Evolutionary conservation across 2,113 vertebrate species (phyloP).

Genomic region (Bostrychus sinensis): DNA sequence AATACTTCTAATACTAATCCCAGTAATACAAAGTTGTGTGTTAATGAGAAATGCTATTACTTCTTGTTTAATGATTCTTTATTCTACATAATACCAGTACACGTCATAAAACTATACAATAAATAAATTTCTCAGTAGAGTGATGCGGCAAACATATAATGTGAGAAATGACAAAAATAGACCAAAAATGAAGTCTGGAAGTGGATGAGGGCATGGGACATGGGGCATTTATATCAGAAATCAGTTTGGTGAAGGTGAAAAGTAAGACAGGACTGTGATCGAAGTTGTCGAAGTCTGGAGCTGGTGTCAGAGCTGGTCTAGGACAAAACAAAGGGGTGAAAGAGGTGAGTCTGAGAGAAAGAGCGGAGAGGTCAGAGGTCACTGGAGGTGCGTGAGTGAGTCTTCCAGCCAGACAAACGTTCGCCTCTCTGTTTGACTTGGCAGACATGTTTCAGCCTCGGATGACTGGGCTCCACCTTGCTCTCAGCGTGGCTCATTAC

Average conservation of each 20-base stretch:
- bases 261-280: conserved; percentile 29
- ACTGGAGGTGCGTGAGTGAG: conserved; percentile 27
- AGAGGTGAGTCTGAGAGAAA: conserved; percentile 24
- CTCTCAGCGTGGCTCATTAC: conserved; percentile 67
- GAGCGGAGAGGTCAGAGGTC: conserved; percentile 34
- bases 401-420: conserved; percentile 46
- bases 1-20: too few relatives aligned
- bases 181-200: conserved; percentile 15
- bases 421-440: conserved; percentile 56
- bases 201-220: background rate
- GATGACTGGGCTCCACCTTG: conserved; percentile 66
- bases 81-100: too few relatives aligned
- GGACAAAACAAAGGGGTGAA: conserved; percentile 16
- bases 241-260: conserved; percentile 43
- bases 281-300: conserved; percentile 37
- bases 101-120: too few relatives aligned
- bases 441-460: conserved; percentile 60
- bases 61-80: too few relatives aligned
- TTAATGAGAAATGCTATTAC: too few relatives aligned
- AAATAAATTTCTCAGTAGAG: too few relatives aligned
- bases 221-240: conserved; percentile 28
- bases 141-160: too few relatives aligned
- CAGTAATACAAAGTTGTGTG: too few relatives aligned
- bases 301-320: conserved; percentile 22
- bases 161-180: conserved; percentile 17